Evolutionary conservation across 2,888 invertebrate genomes (phyloP), one percentile per base, ranked within the genome.

Genomic region (Digitonthophagus gazella): DNA sequence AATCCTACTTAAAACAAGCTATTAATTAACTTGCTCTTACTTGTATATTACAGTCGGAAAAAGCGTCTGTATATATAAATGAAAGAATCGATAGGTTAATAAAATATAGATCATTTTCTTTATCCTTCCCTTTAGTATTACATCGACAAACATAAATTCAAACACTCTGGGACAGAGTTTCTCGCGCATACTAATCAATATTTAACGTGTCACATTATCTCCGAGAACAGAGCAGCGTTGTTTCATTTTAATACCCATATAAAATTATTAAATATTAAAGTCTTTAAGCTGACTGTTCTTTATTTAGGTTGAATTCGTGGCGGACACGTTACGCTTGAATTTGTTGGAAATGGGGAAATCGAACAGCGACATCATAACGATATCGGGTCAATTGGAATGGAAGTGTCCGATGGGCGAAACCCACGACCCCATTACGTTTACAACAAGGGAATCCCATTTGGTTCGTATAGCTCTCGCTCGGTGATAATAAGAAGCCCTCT

Each of bases 361-460:
- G 57, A 93, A 93, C 22, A 93, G 93, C 78, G 81, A 82, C 74
- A 84, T 95, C 71, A 92, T 96, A 77, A 89, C 91, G 16, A 91
- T 94, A 44, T 90, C 91, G 0, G 97, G 97, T 1, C 89, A 92
- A 68, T 85, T 97, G 73, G 93, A 94, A 81, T 96, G 93, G 84
- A 90, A 92, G 80, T 96, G 96, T 81, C 92, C 91, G 8, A 91
- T 93, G 67, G 92, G 93, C 0, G 93, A 93, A 80, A 89, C 92
- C 15, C 92, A 92, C 67, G 95, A 96, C 82, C 96, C 97, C 0
- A 91, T 97, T 74, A 96, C 96, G 1, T 96, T 97, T 82, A 92
- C 94, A 71, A 95, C 96, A 1, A 89, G 93, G 73, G 95, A 96
- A 78, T 94, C 97, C 5, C 94, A 95, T 85, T 87, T 96, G 89